Evolutionary conservation across 2,888 invertebrate species (phyloP), one percentile per base, ranked within the genome.

Genomic region (Xylota sylvarum): DNA sequence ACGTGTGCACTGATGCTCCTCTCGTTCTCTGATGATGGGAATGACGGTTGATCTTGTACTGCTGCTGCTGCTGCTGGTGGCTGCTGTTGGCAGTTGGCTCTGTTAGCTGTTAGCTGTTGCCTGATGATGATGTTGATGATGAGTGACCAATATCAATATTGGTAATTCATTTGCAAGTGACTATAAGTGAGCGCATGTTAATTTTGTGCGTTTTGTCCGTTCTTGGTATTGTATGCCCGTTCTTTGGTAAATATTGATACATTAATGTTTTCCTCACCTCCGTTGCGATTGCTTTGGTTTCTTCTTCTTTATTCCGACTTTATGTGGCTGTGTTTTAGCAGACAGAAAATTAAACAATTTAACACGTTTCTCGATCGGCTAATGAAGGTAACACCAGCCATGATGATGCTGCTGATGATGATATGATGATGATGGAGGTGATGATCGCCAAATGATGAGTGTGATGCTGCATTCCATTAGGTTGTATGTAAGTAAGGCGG

Each of bases 281-380:
- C 30, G 70, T 19, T 58, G 37, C 10, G 58, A 30, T 77, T 48
- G 17, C 32, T 27, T 77, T 56, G 23, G 14, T 65, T 50, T 9
- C 4, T 19, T 62, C 43, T 9, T 32, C 40, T 79, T 27, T 48
- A 23, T n/a, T 12, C 52, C 12, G 14, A 2, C 9, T 55, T 35
- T 23, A 23, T 32, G 52, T 64, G 62, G 77, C 76, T 86, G 82
- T 89, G 86, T 87, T 86, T 83, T 88, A 83, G 73, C 80, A 88
- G 74, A 80, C 82, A 86, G 48, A 83, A 87, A 83, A 87, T 85
- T 87, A 83, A 85, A 87, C 80, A 84, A 87, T 87, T 87, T 87
- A 87, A 86, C 77, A 86, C 86, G 30, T 82, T 86, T 86, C 77
- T 73, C 86, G 77, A 81, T 50, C 77, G 69, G 27, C 81, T 67